Evolutionary conservation across 2,113 vertebrate genomes (phyloP), one percentile per base, ranked within the genome.

Genomic region (Micronycteris hirsuta): DNA sequence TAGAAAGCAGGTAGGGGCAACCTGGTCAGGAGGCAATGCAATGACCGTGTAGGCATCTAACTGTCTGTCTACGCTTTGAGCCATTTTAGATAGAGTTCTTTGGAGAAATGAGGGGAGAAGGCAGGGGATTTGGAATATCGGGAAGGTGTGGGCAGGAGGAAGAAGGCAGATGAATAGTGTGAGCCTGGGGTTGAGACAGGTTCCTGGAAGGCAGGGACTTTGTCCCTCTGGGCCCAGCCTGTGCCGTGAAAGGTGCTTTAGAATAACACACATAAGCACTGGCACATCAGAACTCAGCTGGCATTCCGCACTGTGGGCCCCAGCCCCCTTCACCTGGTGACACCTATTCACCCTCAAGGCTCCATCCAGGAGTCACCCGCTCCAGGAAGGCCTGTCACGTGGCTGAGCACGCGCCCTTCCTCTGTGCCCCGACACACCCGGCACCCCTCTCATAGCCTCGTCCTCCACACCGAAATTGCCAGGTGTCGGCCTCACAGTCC

Each of bases 401-500:
- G 52, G 65, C 65, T 38, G 6, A 65, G 26, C 54, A 3, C 31
- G 74, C 5, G 19, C 13, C 3, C 26, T n/a, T 43, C 88, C 82
- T 43, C 89, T 38, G 41, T 5, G 49, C 4, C 47, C 47, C 68
- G 0, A 14, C 38, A 56, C 17, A 56, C 19, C 36, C 13, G 26
- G 6, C 43, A 8, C 5, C 33, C 14, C 6, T 33, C 45, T 81
- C 7, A 0, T 26, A 20, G 28, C 2, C 0, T 13, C 8, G 4
- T 28, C 19, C 22, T 89, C 52, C 5, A n/a, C 24, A 19, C 85
- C n/a, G 24, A 70, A 22, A 68, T 36, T 24, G 2, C 4, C 43
- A 14, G 43, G 28, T 14, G 13, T 7, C 9, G 2, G 54, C 19
- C 65, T 38, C 43, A 61, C 7, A 0, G 20, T 4, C 33, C 1